Conservation (phyloP, 2,888 invertebrate species). For the Agrilus cyanescens region DNA sequence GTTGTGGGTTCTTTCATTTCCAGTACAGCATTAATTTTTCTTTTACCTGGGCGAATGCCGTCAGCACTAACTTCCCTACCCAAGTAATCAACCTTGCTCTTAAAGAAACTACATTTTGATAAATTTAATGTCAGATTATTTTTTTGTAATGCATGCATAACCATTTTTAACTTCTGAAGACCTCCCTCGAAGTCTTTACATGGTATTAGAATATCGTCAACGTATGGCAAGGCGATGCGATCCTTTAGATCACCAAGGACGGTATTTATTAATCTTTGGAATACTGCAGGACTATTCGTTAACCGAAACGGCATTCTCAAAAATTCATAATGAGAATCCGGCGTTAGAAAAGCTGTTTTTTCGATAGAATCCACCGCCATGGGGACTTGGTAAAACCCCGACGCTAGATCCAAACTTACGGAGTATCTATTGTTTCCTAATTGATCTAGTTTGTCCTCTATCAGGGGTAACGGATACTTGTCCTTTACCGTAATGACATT, state of each 20-base stretch:
- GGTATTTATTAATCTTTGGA: constrained; percentile 20
- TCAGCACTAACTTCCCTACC: constrained; percentile 12
- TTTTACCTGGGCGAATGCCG: constrained; percentile 7
- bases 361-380: constrained; percentile 18
- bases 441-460: constrained; percentile 19
- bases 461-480: constrained; percentile 20
- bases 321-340: constrained; percentile 23
- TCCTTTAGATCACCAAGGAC: constrained; percentile 11
- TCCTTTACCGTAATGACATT: constrained; percentile 21
- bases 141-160: constrained; percentile 8
- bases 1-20: constrained; percentile 8
- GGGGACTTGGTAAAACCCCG: constrained; percentile 23
- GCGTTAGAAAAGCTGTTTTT: constrained; percentile 23
- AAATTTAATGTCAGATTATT: constrained; percentile 12
- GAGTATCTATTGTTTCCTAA: constrained; percentile 17
- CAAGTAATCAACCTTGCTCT: constrained; percentile 12
- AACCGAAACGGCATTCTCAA: constrained; percentile 22
- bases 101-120: constrained; percentile 13
- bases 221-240: constrained; percentile 10
- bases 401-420: constrained; percentile 18
- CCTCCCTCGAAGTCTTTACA: constrained; percentile 10
- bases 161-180: constrained; percentile 9
- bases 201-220: constrained; percentile 19
- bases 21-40: constrained; percentile 11
- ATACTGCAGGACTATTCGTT: constrained; percentile 19